phyloP scores from a whole-genome alignment of 2,888 invertebrate genomes.

The Drosophila mimica region DNA sequence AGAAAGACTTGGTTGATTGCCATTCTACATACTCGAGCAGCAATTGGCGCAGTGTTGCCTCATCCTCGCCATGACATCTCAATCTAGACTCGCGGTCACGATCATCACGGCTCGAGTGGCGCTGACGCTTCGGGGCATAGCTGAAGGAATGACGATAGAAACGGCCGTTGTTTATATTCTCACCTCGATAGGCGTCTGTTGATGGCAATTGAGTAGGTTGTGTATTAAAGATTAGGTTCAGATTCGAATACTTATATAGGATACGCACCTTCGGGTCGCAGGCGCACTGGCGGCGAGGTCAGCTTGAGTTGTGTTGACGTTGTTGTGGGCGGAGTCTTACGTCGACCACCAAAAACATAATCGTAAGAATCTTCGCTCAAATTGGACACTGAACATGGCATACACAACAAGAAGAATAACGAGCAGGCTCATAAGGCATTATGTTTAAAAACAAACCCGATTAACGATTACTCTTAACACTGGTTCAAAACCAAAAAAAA shows the following conservation, averaged over 20 bases:
- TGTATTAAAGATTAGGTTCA: constrained; percentile 3
- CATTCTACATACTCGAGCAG: constrained; percentile 92
- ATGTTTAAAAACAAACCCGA: constrained; percentile 41
- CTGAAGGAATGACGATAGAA: constrained; percentile 85
- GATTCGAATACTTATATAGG: neutral
- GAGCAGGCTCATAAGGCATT: constrained; percentile 58
- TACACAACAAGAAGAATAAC: constrained; percentile 47
- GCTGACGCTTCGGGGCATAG: constrained; percentile 85
- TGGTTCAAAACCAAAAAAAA: constrained; percentile 7
- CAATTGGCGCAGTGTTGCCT: constrained; percentile 97
- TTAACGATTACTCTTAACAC: constrained; percentile 34
- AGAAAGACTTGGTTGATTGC: neutral
- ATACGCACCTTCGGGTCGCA: constrained; percentile 84
- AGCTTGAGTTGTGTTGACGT: constrained; percentile 85
- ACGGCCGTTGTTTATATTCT: constrained; percentile 84
- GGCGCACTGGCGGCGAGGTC: constrained; percentile 85
- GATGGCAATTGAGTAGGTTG: neutral
- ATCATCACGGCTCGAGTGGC: constrained; percentile 84
- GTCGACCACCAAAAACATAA: constrained; percentile 86
- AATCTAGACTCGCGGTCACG: constrained; percentile 84
- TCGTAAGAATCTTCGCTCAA: constrained; percentile 86
- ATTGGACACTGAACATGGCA: constrained; percentile 84
- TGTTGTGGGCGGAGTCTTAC: constrained; percentile 85
- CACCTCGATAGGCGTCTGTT: constrained; percentile 83
- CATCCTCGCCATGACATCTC: constrained; percentile 89